A percentile compares a stretch with the other conserved stretches of the same genome.
Evolutionary conservation across 2,113 vertebrate genomes (phyloP).

Genomic region (Rhea pennata): DNA sequence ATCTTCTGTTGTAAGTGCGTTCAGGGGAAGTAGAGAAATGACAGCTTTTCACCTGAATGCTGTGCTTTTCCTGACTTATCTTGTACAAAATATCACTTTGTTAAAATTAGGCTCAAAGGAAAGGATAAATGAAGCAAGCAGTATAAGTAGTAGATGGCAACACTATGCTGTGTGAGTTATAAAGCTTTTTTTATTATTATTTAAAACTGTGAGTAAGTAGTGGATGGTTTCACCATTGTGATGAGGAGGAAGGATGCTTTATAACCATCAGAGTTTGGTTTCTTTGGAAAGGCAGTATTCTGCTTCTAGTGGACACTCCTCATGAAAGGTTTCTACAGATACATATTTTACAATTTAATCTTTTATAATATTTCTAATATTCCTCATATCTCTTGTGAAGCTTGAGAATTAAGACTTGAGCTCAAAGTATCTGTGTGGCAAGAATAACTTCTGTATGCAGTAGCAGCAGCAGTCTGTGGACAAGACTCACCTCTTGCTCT

Average conservation of each 20-base stretch:
- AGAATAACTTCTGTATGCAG: neutral
- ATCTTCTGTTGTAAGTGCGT: neutral
- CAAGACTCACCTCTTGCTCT: neutral
- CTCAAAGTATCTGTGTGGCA: neutral
- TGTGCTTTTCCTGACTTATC: neutral
- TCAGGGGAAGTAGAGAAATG: neutral
- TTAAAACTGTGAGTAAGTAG: no score
- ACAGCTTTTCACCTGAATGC: neutral
- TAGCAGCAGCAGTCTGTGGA: neutral
- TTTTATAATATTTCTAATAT: neutral
- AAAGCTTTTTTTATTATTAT: neutral
- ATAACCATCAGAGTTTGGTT: neutral
- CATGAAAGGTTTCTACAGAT: neutral
- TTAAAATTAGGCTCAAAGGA: neutral
- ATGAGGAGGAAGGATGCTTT: neutral
- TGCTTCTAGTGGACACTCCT: neutral
- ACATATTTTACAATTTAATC: neutral
- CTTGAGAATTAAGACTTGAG: neutral
- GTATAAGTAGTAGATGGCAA: neutral
- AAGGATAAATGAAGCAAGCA: neutral
- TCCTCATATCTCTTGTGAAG: neutral
- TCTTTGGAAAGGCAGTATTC: neutral
- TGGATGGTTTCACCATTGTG: neutral
- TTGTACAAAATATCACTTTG: neutral
- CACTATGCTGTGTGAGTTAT: accelerated